These are phyloP conservation scores for Bombus picipes DNA, from an alignment of 1,140 invertebrate species.

Conservation along the genomic window DNA sequence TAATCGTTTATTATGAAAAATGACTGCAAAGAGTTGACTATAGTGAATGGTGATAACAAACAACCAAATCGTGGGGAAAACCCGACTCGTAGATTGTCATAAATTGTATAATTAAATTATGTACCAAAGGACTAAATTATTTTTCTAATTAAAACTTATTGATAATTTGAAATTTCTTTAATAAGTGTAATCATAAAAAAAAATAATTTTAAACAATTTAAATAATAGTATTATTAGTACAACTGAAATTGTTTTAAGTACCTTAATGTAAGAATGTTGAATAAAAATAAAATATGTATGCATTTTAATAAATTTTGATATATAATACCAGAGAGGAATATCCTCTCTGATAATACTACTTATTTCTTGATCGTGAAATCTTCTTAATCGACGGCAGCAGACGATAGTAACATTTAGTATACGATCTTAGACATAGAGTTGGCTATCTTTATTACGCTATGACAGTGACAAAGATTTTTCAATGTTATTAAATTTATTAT, in stretches of 20 bases:
- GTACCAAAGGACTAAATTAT: conserved; percentile 14
- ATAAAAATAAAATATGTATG: neutral
- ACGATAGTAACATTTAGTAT: neutral
- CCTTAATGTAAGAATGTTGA: neutral
- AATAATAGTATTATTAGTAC: no score
- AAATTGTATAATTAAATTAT: neutral
- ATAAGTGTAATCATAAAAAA: neutral
- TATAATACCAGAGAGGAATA: no score
- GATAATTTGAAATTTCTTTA: neutral
- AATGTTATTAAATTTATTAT: neutral
- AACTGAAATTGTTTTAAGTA: neutral
- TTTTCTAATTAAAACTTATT: neutral
- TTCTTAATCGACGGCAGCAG: neutral
- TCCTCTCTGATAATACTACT: neutral
- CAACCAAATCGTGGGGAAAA: neutral
- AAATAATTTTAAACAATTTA: neutral
- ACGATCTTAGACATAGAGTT: neutral
- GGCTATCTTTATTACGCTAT: neutral
- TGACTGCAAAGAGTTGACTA: neutral
- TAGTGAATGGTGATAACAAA: neutral
- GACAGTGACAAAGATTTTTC: neutral
- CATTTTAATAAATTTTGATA: neutral
- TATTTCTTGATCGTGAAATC: neutral
- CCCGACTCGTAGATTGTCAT: neutral
- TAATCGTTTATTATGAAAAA: neutral